These are phyloP conservation scores for Pelusios castaneus DNA, from an alignment of 2,113 vertebrate genomes.

Conservation along the genomic window DNA sequence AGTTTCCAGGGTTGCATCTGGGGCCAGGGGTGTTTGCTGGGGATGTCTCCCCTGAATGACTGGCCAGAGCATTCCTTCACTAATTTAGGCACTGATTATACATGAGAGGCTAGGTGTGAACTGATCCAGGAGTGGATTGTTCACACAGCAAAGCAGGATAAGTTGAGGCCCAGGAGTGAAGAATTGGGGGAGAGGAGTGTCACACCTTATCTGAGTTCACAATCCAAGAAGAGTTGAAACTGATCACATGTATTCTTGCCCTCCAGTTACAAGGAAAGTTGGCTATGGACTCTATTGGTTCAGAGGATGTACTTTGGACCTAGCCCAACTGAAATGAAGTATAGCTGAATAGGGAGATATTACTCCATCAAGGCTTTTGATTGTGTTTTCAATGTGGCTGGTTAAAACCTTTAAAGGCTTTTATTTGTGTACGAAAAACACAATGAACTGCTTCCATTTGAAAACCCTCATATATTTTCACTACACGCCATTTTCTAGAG, in stretches of 20 bases:
- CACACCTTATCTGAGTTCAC: not conserved
- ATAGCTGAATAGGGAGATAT: not conserved
- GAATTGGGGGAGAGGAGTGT: too few species aligned
- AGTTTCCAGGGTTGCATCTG: too few species aligned
- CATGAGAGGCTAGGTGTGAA: too few species aligned
- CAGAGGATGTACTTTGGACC: not conserved
- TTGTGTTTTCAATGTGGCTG: not conserved
- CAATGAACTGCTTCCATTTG: constrained; percentile 40
- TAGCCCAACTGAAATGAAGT: not conserved
- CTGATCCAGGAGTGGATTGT: too few species aligned
- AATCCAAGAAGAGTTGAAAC: fast-evolving
- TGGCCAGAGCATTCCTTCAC: too few species aligned
- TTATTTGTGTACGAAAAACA: not conserved
- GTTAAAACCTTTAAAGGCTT: constrained; percentile 20
- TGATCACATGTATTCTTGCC: not conserved
- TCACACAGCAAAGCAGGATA: too few species aligned
- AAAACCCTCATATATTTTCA: constrained; percentile 55
- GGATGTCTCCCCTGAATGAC: too few species aligned
- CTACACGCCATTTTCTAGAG: constrained; percentile 62
- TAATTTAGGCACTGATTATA: too few species aligned
- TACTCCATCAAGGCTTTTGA: not conserved
- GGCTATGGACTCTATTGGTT: not conserved
- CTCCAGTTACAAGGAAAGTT: not conserved
- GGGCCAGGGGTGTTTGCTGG: too few species aligned
- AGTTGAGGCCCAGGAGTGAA: too few species aligned